A percentile compares a stretch with the other conserved stretches of the same genome.
Conservation (phyloP, 2,888 invertebrate genomes). For the Dinocampus coccinellae region DNA sequence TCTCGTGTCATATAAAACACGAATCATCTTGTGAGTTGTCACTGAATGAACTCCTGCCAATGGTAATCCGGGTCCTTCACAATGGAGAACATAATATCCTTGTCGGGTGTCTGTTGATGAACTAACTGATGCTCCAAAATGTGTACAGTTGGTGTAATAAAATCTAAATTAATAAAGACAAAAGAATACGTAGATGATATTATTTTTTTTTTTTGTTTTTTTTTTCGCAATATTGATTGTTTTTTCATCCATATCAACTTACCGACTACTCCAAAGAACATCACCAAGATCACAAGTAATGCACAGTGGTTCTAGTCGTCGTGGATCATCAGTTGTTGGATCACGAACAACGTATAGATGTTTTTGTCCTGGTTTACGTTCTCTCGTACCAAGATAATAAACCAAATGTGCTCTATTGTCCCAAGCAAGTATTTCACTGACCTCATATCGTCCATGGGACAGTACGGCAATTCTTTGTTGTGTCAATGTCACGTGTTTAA, state of each 20-base stretch:
- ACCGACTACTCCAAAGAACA: slow-evolving; percentile 83
- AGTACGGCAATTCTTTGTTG: slow-evolving; percentile 87
- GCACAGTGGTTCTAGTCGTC: slow-evolving; percentile 83
- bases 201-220: neutral
- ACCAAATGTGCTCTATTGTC: slow-evolving; percentile 86
- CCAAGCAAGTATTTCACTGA: slow-evolving; percentile 83
- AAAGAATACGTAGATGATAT: neutral
- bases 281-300: slow-evolving; percentile 86
- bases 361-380: slow-evolving; percentile 85
- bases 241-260: slow-evolving; percentile 48
- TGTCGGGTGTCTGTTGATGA: slow-evolving; percentile 53
- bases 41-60: slow-evolving; percentile 84
- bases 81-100: slow-evolving; percentile 83
- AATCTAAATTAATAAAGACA: slow-evolving; percentile 48
- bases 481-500: slow-evolving; percentile 86
- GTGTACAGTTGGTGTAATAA: slow-evolving; percentile 89
- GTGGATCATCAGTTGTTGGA: slow-evolving; percentile 77
- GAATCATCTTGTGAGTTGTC: slow-evolving; percentile 81
- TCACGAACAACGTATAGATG: slow-evolving; percentile 90
- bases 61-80: slow-evolving; percentile 93
- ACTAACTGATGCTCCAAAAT: slow-evolving; percentile 83
- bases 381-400: slow-evolving; percentile 82
- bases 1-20: slow-evolving; percentile 82
- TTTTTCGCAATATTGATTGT: neutral
- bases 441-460: slow-evolving; percentile 87